Evolutionary conservation across 2,888 invertebrate genomes (phyloP), one percentile per base, ranked within the genome.

Genomic region (Dermolepida albohirtum): DNA sequence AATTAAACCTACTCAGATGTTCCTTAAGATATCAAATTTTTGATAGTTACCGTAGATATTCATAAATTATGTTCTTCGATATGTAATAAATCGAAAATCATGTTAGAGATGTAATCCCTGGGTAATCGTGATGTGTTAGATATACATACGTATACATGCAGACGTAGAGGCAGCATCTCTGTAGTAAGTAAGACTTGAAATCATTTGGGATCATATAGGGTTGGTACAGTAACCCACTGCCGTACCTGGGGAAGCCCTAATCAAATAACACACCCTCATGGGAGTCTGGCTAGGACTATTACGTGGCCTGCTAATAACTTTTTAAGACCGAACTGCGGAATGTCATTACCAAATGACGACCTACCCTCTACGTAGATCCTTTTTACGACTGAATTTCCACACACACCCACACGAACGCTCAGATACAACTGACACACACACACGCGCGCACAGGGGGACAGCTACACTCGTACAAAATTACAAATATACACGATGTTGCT

Each of bases 301-400:
- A 73, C 74, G 72, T 67, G 71, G 72, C 72, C 71, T 74, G 75
- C 78, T 79, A 79, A 79, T 79, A 78, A 78, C 78, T 78, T 80
- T 79, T 79, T 79, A 78, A 79, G 79, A 76, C 77, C 77, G 73
- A 71, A 73, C 74, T 69, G 75, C 74, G 72, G 74, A 74, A 75
- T 74, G 77, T 79, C 79, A 79, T 80, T 79, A 79, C 78, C 74
- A 74, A 78, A 78, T 79, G 78, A 78, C 77, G 75, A 71, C 73
- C 74, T 71, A 73, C 75, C 74, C 73, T 73, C 75, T 75, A 74
- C 73, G 74, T 73, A 73, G 74, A 70, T 74, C 71, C 73, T 77
- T 77, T 76, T 76, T 77, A 76, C 75, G 76, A 76, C 72, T 71
- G 70, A 74, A 73, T 74, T 73, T 75, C 73, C 64, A 55, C 62